These are phyloP conservation scores for Typhlomys cinereus DNA, from an alignment of 2,113 vertebrate species.

Conservation along the genomic window DNA sequence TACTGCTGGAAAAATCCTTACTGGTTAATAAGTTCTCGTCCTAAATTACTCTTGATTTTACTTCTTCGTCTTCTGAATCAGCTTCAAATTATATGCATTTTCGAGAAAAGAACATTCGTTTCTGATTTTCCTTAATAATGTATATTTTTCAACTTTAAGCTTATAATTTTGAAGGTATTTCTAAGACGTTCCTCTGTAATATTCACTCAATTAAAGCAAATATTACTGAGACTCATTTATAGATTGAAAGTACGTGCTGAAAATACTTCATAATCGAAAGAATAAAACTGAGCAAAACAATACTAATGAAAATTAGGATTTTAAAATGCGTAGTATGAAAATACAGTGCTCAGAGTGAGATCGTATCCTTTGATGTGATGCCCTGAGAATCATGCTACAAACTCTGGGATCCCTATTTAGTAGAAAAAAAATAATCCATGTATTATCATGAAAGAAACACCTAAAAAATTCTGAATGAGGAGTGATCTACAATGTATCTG, in stretches of 20 bases:
- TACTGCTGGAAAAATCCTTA: background rate
- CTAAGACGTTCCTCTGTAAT: background rate
- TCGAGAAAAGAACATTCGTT: background rate
- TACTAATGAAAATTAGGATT: background rate
- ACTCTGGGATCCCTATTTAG: background rate
- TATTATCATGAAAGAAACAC: background rate
- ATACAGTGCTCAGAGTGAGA: background rate
- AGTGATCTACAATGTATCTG: background rate
- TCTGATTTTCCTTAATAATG: background rate
- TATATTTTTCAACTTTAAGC: background rate
- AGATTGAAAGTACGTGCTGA: background rate
- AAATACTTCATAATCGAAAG: constrained; percentile 5
- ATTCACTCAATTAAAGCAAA: background rate
- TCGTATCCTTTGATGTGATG: background rate
- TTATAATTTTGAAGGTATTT: background rate
- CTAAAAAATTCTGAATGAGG: background rate
- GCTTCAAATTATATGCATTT: background rate
- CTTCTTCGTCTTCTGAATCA: background rate
- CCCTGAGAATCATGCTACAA: background rate
- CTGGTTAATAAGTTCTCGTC: background rate
- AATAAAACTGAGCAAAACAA: background rate
- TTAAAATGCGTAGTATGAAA: background rate
- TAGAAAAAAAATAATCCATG: background rate
- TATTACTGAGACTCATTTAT: background rate
- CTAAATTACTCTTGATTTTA: background rate